Conservation (phyloP, 2,113 vertebrate species). For the Acrocephalus kingi region DNA sequence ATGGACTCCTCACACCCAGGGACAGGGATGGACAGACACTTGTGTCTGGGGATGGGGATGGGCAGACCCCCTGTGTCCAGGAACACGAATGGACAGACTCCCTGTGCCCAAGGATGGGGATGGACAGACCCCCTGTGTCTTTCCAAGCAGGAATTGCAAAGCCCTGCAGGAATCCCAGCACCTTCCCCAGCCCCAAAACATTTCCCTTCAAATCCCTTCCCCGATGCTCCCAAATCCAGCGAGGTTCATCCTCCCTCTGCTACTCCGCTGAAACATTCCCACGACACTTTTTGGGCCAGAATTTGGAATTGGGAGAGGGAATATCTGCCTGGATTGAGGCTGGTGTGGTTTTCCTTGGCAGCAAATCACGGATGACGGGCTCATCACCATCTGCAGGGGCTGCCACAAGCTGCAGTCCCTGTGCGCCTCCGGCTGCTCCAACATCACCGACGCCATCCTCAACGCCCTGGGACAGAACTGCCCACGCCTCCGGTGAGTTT, state of each 20-base stretch:
- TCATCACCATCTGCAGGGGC: conserved; percentile 97
- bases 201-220: background rate
- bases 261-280: background rate
- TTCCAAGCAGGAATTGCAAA: background rate
- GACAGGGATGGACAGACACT: background rate
- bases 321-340: background rate
- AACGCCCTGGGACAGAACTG: conserved; percentile 97
- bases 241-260: background rate
- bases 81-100: accelerated
- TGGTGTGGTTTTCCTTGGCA: conserved; percentile 62
- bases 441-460: conserved; percentile 96
- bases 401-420: conserved; percentile 96
- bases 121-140: background rate
- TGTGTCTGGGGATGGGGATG: background rate
- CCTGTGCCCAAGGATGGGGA: background rate
- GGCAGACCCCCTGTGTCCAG: background rate
- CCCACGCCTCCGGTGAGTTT: conserved; percentile 87
- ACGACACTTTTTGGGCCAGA: accelerated
- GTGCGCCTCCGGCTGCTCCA: conserved; percentile 95
- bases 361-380: conserved; percentile 98
- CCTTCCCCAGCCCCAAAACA: background rate
- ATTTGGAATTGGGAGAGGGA: background rate
- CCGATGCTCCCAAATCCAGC: accelerated
- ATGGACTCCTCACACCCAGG: too few species aligned
- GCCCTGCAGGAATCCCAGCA: background rate